Base-by-base conservation (phyloP, 2,888 invertebrate species). In the Morpho helenor region DNA sequence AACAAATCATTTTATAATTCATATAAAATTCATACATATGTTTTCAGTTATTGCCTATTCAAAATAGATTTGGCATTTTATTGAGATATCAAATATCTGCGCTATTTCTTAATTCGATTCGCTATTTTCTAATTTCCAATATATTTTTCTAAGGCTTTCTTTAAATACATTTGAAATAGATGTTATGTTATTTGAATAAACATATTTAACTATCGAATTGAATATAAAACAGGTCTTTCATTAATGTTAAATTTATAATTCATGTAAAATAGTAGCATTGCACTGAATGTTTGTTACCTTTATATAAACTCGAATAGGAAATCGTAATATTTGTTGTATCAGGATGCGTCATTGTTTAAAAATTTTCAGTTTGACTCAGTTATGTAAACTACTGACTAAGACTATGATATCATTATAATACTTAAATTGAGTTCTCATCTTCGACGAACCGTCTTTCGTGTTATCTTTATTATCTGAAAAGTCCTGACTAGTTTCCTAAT, bases 301-400 rank as follows among this genome's bases (percentile, higher is more conserved):
- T 5, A 31, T 31, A 31, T 5, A 5, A 31, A 5, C 5, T 31
- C 5, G 31, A 31, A 31, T 31, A 31, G 5, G 31, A 31, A 31
- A 31, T 31, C 49, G 49, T 56, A 62, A 60, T 64, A 61, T 60
- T 64, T 60, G 65, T 65, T 64, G 62, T 65, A 67, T 67, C 71
- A 61, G 63, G 69, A 64, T 79, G 79, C 73, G 77, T 84, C 80
- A 82, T 63, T 63, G 45, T 66, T 78, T 75, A 73, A 77, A 68
- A 71, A 72, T 74, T 76, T 79, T 75, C 67, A 68, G 72, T 57
- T 66, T 87, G 86, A 87, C 68, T 86, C 87, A 87, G 72, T 78
- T 72, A 68, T 76, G 72, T 73, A 75, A 76, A 80, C 76, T 68
- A 63, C 69, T 76, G 76, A 79, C 71, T 79, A 79, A 79, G 62